Percentiles rank a stretch among this genome's conserved stretches.
These are phyloP conservation scores for Sycon ciliatum DNA, from an alignment of 37 sponge, comb jelly and placozoan genomes.

Conservation along the genomic window DNA sequence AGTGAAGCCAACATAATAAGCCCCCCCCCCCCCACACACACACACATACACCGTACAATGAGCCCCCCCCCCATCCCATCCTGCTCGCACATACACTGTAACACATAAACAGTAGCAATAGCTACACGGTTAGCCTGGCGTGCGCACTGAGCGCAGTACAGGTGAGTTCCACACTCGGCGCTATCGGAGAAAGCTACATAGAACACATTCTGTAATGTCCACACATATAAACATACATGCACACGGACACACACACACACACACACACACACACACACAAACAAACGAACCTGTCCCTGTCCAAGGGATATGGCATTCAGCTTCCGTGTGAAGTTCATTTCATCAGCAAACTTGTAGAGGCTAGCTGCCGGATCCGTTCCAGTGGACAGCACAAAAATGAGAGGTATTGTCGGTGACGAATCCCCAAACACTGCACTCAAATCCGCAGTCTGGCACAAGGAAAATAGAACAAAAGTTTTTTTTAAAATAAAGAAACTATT, in stretches of 20 bases:
- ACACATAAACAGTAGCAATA: neutral
- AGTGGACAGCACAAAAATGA: constrained; percentile 92
- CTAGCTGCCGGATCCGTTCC: constrained; percentile 98
- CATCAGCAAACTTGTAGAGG: constrained; percentile 94
- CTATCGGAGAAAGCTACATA: neutral
- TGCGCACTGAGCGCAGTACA: neutral
- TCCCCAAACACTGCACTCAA: constrained; percentile 71
- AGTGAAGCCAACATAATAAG: too few relatives aligned
- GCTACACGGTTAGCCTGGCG: neutral
- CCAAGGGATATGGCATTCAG: constrained; percentile 89
- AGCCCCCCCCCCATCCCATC: too few relatives aligned
- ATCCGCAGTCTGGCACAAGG: constrained; percentile 92
- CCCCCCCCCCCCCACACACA: too few relatives aligned
- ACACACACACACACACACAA: too few relatives aligned
- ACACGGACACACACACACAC: too few relatives aligned
- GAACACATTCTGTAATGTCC: too few relatives aligned
- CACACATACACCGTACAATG: too few relatives aligned
- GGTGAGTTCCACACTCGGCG: too few relatives aligned
- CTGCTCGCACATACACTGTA: too few relatives aligned
- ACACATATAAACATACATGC: too few relatives aligned
- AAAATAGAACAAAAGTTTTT: too few relatives aligned
- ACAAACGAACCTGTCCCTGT: constrained; percentile 69
- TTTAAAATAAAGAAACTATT: too few relatives aligned
- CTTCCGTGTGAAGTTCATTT: constrained; percentile 91
- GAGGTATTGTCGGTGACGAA: constrained; percentile 79